Evolutionary conservation across 2,888 invertebrate genomes (phyloP).

Genomic region (Xylota sylvarum): DNA sequence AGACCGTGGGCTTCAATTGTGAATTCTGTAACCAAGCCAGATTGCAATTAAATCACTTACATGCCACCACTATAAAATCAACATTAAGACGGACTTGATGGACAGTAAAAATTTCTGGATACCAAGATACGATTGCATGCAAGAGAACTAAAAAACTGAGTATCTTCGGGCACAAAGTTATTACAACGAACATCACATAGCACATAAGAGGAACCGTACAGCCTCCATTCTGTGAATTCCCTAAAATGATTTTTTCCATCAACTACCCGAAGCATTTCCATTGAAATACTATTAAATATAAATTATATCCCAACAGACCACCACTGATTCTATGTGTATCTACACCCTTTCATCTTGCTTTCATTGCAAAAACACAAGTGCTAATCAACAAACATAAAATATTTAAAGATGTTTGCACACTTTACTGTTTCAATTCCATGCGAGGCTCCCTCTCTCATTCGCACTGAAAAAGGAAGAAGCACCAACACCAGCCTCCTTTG

Average conservation of each 20-base stretch:
- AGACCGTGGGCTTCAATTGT: too few relatives aligned
- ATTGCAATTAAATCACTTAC: too few relatives aligned
- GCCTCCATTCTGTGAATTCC: neutral
- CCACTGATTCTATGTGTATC: neutral
- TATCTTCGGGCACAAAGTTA: too few relatives aligned
- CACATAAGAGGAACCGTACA: too few relatives aligned
- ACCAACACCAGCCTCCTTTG: conserved; percentile 18
- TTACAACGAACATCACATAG: too few relatives aligned
- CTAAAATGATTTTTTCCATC: too few relatives aligned
- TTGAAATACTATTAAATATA: conserved; percentile 31
- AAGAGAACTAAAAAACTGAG: too few relatives aligned
- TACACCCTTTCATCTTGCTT: conserved; percentile 38
- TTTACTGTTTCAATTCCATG: conserved; percentile 51
- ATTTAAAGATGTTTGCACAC: conserved; percentile 67
- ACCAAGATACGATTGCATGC: too few relatives aligned
- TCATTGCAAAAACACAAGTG: conserved; percentile 40
- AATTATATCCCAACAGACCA: conserved; percentile 18
- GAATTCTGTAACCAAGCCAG: too few relatives aligned
- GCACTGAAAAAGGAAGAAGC: neutral
- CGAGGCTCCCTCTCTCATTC: neutral
- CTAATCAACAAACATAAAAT: conserved; percentile 72
- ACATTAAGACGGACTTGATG: too few relatives aligned
- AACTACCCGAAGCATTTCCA: neutral
- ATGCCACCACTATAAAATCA: too few relatives aligned
- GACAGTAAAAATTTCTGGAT: too few relatives aligned